Percentiles rank a stretch among this genome's conserved stretches.
Conservation (phyloP, 2,113 vertebrate species). For the Vulpes lagopus region DNA sequence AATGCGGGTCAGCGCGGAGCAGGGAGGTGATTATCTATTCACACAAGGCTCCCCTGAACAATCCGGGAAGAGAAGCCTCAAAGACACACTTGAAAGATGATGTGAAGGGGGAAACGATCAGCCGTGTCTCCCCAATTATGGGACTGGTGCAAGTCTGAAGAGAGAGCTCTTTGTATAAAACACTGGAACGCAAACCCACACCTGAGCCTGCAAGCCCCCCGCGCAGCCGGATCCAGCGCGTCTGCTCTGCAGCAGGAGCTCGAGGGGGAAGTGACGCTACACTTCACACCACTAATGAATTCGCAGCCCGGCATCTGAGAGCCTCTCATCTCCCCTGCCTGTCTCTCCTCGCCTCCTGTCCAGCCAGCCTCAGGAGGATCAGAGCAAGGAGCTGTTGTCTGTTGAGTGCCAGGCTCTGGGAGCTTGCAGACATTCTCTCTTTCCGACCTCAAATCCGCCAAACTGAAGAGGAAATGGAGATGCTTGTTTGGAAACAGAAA, state of each 20-base stretch:
- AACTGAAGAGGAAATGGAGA: not conserved
- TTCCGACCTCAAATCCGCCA: not conserved
- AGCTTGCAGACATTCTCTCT: not conserved
- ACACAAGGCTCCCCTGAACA: not conserved
- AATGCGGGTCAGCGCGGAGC: rapidly evolving
- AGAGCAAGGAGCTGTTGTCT: not conserved
- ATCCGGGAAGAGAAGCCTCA: not conserved
- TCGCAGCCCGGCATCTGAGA: rapidly evolving
- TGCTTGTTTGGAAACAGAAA: not conserved
- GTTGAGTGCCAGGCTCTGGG: not conserved
- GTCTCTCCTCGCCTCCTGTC: not conserved
- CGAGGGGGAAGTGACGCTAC: rapidly evolving
- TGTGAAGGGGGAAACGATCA: rapidly evolving
- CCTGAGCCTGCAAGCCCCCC: not conserved
- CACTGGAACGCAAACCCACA: not conserved
- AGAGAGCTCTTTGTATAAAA: not conserved
- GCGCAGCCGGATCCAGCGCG: rapidly evolving
- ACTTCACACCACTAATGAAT: not conserved
- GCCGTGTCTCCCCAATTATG: not conserved
- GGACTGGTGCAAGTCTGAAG: not conserved
- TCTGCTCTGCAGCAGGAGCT: not conserved
- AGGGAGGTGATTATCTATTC: not conserved
- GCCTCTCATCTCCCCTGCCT: not conserved
- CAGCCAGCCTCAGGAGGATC: not conserved
- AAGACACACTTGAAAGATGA: conserved; percentile 44